phyloP scores from a whole-genome alignment of 1,140 invertebrate species.

The Dufourea novaeangliae region DNA sequence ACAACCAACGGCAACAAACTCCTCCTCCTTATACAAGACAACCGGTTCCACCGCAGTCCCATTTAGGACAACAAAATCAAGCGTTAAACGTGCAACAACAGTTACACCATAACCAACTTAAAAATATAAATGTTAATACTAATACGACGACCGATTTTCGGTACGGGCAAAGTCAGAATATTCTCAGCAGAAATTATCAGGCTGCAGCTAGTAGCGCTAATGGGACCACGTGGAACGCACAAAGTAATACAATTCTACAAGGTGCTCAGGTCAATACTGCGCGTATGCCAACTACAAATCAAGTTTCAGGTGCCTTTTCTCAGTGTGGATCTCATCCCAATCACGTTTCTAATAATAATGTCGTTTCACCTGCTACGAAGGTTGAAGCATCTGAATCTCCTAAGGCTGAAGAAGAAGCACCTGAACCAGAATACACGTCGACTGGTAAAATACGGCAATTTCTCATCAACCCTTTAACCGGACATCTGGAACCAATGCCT shows the following conservation, averaged over 20 bases:
- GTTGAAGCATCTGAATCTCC: conserved; percentile 54
- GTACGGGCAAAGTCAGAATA: conserved; percentile 81
- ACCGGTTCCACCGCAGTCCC: conserved; percentile 75
- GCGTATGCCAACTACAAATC: conserved; percentile 63
- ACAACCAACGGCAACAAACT: conserved; percentile 79
- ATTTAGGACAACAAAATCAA: conserved; percentile 71
- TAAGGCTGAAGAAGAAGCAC: conserved; percentile 62
- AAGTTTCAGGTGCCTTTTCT: conserved; percentile 71
- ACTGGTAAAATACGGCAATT: conserved; percentile 86
- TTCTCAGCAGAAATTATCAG: conserved; percentile 78
- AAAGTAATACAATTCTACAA: conserved; percentile 70
- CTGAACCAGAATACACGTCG: conserved; percentile 79
- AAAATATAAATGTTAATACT: conserved; percentile 77
- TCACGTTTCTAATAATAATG: conserved; percentile 54
- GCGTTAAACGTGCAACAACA: conserved; percentile 79
- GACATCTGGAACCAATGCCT: conserved; percentile 90
- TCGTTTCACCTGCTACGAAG: conserved; percentile 42
- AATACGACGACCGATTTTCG: conserved; percentile 79
- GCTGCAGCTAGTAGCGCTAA: conserved; percentile 64
- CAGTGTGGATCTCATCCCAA: conserved; percentile 62
- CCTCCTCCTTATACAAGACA: conserved; percentile 78
- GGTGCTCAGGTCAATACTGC: conserved; percentile 70
- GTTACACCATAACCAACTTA: conserved; percentile 79
- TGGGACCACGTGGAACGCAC: conserved; percentile 72
- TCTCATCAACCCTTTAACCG: conserved; percentile 93